phyloP scores from a whole-genome alignment of 1,140 invertebrate species.

The Sarcophaga peregrina region DNA sequence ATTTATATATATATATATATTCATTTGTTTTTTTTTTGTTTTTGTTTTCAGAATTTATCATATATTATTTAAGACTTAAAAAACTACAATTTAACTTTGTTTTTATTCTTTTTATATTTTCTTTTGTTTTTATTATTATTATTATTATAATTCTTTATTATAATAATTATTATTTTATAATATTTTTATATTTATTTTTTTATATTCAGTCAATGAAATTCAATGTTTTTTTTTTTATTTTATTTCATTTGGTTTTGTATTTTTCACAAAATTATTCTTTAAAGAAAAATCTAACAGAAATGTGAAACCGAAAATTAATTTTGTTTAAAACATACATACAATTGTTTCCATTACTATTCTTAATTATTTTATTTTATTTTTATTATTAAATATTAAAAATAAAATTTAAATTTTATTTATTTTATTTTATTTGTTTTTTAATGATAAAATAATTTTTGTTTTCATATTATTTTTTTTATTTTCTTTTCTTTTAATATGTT shows the following conservation, averaged over 20 bases:
- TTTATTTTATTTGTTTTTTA: not conserved
- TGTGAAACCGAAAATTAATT: not conserved
- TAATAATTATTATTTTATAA: not conserved
- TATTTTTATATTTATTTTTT: conserved; percentile 30
- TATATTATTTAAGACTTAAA: conserved; percentile 50
- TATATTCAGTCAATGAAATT: conserved; percentile 49
- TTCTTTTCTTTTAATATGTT: not conserved
- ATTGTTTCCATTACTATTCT: not conserved
- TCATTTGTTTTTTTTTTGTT: conserved; percentile 47
- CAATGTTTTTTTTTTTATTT: conserved; percentile 43
- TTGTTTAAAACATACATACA: not conserved
- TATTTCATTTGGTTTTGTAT: conserved; percentile 20
- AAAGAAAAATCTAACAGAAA: not conserved
- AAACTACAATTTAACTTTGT: conserved; percentile 52
- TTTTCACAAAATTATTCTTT: not conserved
- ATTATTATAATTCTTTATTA: too few relatives aligned
- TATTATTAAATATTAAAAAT: conserved; percentile 10
- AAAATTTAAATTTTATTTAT: not conserved
- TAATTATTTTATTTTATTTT: not conserved
- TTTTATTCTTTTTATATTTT: conserved; percentile 21
- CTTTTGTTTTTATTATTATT: not conserved
- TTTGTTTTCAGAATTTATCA: conserved; percentile 50
- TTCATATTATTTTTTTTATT: not conserved
- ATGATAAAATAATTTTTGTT: not conserved
- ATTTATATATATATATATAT: conserved; percentile 57